phyloP scores from a whole-genome alignment of 2,888 invertebrate genomes.

The Habrosyne pyritoides region DNA sequence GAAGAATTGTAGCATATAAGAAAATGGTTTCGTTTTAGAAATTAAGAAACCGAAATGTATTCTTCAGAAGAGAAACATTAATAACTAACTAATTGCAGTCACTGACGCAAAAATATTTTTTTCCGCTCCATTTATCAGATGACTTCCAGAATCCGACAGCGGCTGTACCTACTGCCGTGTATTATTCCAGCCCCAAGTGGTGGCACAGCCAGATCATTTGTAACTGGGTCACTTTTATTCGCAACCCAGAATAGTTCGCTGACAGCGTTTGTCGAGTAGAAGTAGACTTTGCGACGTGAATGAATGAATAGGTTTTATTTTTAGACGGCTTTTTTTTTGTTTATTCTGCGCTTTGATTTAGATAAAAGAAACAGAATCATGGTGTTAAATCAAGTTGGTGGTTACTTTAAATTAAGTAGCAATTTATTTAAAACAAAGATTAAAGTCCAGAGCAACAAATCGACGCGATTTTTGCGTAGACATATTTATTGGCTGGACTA shows the following conservation, averaged over 20 bases:
- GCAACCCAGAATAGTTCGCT: slow-evolving; percentile 59
- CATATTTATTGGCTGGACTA: no score
- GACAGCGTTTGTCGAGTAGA: slow-evolving; percentile 55
- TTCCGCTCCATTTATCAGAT: slow-evolving; percentile 1
- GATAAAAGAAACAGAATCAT: not conserved
- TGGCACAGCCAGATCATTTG: slow-evolving; percentile 57
- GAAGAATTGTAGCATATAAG: no score
- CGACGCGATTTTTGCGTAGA: no score
- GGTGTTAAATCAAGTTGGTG: not conserved
- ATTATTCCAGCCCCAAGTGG: slow-evolving; percentile 37
- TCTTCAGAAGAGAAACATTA: no score
- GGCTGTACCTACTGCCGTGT: slow-evolving; percentile 2
- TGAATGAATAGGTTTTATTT: slow-evolving; percentile 51
- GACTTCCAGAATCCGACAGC: not conserved
- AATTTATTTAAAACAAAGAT: no score
- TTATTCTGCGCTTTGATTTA: slow-evolving; percentile 25
- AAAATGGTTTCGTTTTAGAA: no score
- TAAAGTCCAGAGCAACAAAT: no score
- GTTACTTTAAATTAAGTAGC: no score
- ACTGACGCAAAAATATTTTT: not conserved
- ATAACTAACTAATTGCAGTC: not conserved
- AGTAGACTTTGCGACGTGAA: slow-evolving; percentile 42
- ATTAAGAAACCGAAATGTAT: no score
- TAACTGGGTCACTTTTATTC: slow-evolving; percentile 68
- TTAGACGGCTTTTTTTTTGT: slow-evolving; percentile 36